phyloP scores from a whole-genome alignment of 2,113 vertebrate species.

The Apistogramma diplotaenia region DNA sequence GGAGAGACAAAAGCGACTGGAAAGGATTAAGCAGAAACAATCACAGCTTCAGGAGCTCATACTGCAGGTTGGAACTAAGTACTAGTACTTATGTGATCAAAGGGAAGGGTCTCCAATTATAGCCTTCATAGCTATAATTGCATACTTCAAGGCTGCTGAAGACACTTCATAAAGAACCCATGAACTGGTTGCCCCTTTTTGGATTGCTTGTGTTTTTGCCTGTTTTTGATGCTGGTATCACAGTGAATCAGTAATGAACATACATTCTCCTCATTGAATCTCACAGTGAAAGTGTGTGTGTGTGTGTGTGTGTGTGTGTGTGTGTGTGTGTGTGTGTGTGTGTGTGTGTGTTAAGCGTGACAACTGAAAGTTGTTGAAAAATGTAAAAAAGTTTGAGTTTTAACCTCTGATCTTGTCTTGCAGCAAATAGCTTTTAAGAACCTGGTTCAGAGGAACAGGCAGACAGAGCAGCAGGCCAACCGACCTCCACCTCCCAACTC shows the following conservation, averaged over 20 bases:
- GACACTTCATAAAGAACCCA: neutral
- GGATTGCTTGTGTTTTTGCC: neutral
- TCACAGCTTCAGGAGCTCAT: conserved; percentile 98
- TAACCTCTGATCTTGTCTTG: conserved; percentile 22
- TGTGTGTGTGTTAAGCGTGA: no score
- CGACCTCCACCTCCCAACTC: conserved; percentile 92
- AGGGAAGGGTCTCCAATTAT: neutral
- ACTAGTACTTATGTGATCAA: neutral
- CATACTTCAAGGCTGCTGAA: neutral
- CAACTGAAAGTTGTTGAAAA: neutral
- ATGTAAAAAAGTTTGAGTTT: neutral
- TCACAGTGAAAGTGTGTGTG: no score
- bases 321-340: no score
- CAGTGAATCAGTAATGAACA: neutral
- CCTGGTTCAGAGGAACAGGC: conserved; percentile 94
- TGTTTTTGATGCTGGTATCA: neutral
- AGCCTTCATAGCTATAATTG: neutral
- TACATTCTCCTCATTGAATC: neutral
- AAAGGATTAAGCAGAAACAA: conserved; percentile 99
- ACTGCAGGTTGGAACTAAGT: conserved; percentile 84
- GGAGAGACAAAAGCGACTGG: conserved; percentile 92
- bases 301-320: no score
- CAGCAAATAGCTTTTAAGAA: conserved; percentile 99
- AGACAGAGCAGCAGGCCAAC: conserved; percentile 89
- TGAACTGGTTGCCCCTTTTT: neutral